These are phyloP conservation scores for Ormyrus labotus DNA, from an alignment of 2,888 invertebrate genomes.

Conservation along the genomic window DNA sequence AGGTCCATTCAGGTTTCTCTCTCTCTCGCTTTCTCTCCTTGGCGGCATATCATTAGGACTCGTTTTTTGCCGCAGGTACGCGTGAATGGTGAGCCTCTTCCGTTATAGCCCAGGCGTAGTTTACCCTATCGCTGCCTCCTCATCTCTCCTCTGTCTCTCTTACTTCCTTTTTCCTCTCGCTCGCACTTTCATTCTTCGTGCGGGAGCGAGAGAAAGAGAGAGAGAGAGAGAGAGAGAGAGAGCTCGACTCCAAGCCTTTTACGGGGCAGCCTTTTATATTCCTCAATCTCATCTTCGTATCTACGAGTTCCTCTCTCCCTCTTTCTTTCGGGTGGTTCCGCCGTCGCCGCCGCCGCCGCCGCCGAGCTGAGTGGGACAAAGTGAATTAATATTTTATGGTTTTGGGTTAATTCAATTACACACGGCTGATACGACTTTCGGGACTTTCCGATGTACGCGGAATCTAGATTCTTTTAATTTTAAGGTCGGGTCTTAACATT, in stretches of 20 bases:
- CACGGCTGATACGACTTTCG: background rate
- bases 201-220: background rate
- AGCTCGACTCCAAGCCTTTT: conserved; percentile 28
- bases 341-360: background rate
- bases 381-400: conserved; percentile 56
- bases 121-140: background rate
- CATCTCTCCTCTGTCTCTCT: conserved; percentile 18
- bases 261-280: conserved; percentile 51
- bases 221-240: no score
- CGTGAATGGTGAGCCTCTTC: conserved; percentile 70
- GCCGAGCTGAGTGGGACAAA: conserved; percentile 48
- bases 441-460: background rate
- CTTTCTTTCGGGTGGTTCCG: conserved; percentile 5
- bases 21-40: no score
- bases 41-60: conserved; percentile 74
- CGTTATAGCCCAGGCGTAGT: no score
- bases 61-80: conserved; percentile 69
- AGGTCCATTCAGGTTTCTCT: conserved; percentile 69
- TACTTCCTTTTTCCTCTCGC: conserved; percentile 41
- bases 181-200: conserved; percentile 19
- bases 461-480: conserved; percentile 31
- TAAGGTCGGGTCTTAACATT: background rate
- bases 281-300: conserved; percentile 56
- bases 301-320: conserved; percentile 25
- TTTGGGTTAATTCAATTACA: conserved; percentile 43